Conservation (phyloP, 2,113 vertebrate genomes). For the Tautogolabrus adspersus region DNA sequence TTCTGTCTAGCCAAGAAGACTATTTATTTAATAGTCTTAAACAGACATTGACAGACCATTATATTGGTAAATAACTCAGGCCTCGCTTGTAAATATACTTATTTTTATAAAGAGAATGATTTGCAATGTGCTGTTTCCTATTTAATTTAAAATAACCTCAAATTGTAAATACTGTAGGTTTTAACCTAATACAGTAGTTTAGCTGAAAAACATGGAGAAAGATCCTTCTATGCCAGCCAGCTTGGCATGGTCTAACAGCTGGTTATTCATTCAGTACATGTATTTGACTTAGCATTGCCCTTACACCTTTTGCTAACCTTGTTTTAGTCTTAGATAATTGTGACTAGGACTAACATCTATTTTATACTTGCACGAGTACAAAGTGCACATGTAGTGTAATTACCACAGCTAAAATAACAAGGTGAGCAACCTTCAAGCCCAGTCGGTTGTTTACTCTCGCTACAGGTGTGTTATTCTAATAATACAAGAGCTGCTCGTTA, state of each 20-base stretch:
- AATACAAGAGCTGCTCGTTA: slow-evolving; percentile 39
- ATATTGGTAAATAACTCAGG: too few species aligned
- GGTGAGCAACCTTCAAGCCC: slow-evolving; percentile 23
- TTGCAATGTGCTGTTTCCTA: too few species aligned
- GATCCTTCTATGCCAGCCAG: neutral
- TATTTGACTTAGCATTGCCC: neutral
- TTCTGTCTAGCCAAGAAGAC: neutral
- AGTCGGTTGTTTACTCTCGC: slow-evolving; percentile 62
- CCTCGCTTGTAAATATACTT: too few species aligned
- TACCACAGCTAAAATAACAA: neutral
- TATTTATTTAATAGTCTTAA: neutral
- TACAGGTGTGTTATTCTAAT: slow-evolving; percentile 63
- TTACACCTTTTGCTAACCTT: neutral
- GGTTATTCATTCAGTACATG: neutral
- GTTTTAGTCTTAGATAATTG: neutral
- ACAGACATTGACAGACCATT: neutral
- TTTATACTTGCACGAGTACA: too few species aligned
- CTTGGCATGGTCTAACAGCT: slow-evolving; percentile 39
- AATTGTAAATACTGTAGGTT: too few species aligned
- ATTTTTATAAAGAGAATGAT: too few species aligned
- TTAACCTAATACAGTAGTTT: neutral
- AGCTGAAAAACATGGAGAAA: slow-evolving; percentile 1
- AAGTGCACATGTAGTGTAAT: too few species aligned
- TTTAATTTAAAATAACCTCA: neutral
- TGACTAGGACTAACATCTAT: too few species aligned